Evolutionary conservation across 2,797 vertebrate genomes (phyloP).

Genomic region (Amazona ochrocephala): DNA sequence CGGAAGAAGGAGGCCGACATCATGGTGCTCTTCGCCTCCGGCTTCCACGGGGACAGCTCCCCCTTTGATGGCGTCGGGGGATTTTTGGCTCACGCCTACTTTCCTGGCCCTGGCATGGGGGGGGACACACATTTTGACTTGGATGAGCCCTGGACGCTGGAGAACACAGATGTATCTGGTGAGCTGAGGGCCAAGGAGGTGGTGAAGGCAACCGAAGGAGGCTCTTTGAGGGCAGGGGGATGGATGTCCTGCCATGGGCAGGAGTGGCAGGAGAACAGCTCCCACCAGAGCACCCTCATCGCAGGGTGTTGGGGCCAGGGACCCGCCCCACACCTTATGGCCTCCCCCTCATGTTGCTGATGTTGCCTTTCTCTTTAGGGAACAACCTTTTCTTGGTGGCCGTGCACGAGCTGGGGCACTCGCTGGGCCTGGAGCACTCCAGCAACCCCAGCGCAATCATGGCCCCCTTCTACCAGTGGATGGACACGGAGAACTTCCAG

Average conservation of each 20-base stretch:
- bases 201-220: not conserved
- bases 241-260: not conserved
- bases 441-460: constrained; percentile 96
- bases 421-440: constrained; percentile 94
- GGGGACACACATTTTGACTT: constrained; percentile 95
- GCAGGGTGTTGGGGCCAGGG: not conserved
- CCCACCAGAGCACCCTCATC: not conserved
- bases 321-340: rapidly evolving
- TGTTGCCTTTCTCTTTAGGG: constrained; percentile 73
- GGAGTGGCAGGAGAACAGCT: not conserved
- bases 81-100: constrained; percentile 95
- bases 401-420: constrained; percentile 93
- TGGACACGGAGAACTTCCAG: constrained; percentile 95
- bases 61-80: constrained; percentile 94
- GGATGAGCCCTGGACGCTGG: constrained; percentile 95
- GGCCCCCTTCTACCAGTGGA: constrained; percentile 99
- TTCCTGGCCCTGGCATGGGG: constrained; percentile 93
- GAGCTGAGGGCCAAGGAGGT: constrained; percentile 27
- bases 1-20: constrained; percentile 92
- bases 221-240: not conserved
- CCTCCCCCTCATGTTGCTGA: not conserved
- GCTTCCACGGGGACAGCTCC: constrained; percentile 96
- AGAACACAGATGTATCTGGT: constrained; percentile 90
- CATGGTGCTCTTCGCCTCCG: constrained; percentile 95
- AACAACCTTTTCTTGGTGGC: constrained; percentile 97